Evolutionary conservation across 2,113 vertebrate genomes (phyloP), one percentile per base, ranked within the genome.

Genomic region (Ictalurus furcatus): DNA sequence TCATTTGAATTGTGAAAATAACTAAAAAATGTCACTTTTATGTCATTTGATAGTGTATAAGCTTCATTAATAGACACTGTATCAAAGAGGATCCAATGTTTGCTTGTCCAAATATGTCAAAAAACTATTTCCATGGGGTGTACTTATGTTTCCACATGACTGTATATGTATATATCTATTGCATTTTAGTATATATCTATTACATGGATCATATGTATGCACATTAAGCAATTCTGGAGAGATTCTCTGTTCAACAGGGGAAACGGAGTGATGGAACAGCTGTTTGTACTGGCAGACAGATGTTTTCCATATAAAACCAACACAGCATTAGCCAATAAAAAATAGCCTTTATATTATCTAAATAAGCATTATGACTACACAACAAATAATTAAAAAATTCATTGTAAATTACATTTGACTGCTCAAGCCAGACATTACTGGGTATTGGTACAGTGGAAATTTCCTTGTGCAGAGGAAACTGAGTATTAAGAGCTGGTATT

Each of bases 401-500:
- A n/a, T 67, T 90, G 40, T 54, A 56, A 40, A 84, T 86, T 67
- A 80, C 44, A 87, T 87, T 73, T 63, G 67, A 61, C 84, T 85
- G 65, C 67, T 81, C 52, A 88, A 87, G 58, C 21, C 65, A 58
- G 25, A 56, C 78, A 69, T 28, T 78, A 85, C 76, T 85, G 85
- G 78, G 88, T 90, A 73, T 58, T 85, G 91, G 85, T 37, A 76
- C 88, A 91, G 91, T 96, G 94, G 93, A 95, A 96, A 95, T 94
- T 94, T 96, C 95, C 94, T 95, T 92, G 91, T 91, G 91, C 91
- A 48, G 52, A 81, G 78, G 81, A 90, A 91, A 92, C 88, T 93
- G 90, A 93, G 93, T 93, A 94, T 94, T 94, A 95, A 95, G 95
- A 94, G 95, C 93, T 92, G 84, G 92, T 94, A 94, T 95, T 93